phyloP scores from a whole-genome alignment of 2,113 vertebrate species.

The Dromas ardeola region DNA sequence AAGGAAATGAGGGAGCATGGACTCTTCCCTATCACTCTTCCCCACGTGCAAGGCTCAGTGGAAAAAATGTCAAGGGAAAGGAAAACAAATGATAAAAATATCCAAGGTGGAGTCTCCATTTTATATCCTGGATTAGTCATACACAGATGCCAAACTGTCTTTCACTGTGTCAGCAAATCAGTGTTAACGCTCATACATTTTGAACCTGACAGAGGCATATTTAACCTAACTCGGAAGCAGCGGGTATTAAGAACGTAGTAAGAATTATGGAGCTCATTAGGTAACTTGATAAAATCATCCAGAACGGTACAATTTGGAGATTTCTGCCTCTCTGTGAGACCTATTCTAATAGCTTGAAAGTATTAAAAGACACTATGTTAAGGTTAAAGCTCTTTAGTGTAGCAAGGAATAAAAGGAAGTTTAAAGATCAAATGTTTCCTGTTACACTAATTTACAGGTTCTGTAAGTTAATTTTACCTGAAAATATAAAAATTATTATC shows the following conservation, averaged over 20 bases:
- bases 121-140: background rate
- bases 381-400: background rate
- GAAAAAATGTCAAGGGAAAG: background rate
- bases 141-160: background rate
- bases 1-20: background rate
- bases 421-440: background rate
- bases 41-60: background rate
- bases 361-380: background rate
- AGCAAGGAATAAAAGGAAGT: background rate
- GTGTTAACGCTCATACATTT: background rate
- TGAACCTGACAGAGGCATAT: background rate
- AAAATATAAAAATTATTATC: background rate
- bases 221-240: background rate
- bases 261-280: background rate
- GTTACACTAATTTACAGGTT: background rate
- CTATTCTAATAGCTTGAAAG: background rate
- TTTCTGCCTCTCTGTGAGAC: background rate
- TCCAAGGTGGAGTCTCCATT: background rate
- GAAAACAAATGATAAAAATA: conserved; percentile 1
- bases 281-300: background rate
- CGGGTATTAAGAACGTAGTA: background rate
- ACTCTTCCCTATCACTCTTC: background rate
- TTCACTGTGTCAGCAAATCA: background rate
- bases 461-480: background rate
- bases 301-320: background rate